A percentile compares a stretch with the other conserved stretches of the same genome.
These are phyloP conservation scores for Steinernema khuongi DNA, from an alignment of 1,140 invertebrate genomes.

Conservation along the genomic window DNA sequence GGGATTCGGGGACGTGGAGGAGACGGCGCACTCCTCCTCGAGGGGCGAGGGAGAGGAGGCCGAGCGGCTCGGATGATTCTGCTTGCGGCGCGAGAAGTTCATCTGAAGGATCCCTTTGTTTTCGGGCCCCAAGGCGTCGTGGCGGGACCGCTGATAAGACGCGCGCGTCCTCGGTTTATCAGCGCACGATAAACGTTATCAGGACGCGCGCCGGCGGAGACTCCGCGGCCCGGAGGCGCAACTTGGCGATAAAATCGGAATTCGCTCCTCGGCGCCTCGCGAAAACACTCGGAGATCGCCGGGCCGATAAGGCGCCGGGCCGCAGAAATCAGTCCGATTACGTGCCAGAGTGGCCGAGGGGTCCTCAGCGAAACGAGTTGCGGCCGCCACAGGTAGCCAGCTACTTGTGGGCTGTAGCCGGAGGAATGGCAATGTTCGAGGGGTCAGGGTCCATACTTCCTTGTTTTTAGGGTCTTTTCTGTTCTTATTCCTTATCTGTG, in stretches of 20 bases:
- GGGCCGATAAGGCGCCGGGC: background rate
- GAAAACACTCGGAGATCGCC: background rate
- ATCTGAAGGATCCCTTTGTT: background rate
- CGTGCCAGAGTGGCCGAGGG: too few relatives aligned
- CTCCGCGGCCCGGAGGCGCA: background rate
- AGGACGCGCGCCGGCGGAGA: background rate
- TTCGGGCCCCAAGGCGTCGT: background rate
- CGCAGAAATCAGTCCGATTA: background rate
- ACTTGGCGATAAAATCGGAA: constrained; percentile 12
- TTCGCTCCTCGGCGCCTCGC: background rate
- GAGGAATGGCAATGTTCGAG: too few relatives aligned
- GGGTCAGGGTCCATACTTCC: too few relatives aligned
- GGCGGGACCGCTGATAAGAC: too few relatives aligned
- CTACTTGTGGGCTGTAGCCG: too few relatives aligned
- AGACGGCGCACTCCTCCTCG: too few relatives aligned
- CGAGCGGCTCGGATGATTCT: background rate
- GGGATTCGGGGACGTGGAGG: too few relatives aligned
- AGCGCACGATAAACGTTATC: background rate
- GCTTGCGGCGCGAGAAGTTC: background rate
- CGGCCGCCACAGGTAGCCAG: too few relatives aligned
- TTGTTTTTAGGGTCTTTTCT: too few relatives aligned
- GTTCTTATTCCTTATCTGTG: too few relatives aligned
- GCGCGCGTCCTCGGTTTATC: background rate
- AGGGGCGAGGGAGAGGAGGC: background rate
- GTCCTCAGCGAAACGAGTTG: too few relatives aligned